Conservation (phyloP, 2,113 vertebrate genomes). For the Paradisaea rubra region DNA sequence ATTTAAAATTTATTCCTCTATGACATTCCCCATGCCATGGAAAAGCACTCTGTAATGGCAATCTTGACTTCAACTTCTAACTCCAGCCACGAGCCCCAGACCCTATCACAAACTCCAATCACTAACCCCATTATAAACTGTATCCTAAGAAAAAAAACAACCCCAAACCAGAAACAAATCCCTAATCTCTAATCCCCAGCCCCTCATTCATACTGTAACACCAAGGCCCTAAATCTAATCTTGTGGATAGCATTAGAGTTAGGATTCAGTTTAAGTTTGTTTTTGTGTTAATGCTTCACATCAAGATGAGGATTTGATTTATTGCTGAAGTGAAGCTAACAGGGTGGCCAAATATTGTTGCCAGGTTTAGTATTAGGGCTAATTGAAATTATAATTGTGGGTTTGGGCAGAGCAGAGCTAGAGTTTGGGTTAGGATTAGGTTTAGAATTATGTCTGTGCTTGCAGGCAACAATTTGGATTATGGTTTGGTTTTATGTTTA, state of each 20-base stretch:
- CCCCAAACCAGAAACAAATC: not conserved
- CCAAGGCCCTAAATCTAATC: not conserved
- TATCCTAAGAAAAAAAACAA: not conserved
- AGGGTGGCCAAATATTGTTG: not conserved
- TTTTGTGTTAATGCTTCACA: not conserved
- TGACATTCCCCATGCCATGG: not conserved
- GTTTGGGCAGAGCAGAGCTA: not conserved
- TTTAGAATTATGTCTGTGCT: not conserved
- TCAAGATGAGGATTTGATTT: not conserved
- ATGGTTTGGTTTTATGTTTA: not conserved
- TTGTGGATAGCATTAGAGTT: not conserved
- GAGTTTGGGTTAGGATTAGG: not conserved
- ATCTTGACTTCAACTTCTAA: not conserved
- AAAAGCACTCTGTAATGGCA: not conserved
- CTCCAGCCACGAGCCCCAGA: not conserved
- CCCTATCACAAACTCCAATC: not conserved
- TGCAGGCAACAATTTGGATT: not conserved
- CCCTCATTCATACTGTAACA: not conserved
- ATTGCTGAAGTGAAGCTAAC: not conserved
- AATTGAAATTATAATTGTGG: not conserved
- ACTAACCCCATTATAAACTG: not conserved
- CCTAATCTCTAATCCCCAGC: accelerated
- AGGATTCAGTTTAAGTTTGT: not conserved
- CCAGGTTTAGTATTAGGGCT: not conserved
- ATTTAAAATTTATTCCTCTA: not conserved